Evolutionary conservation across 2,113 vertebrate genomes (phyloP).

Genomic region (Panthera uncia): DNA sequence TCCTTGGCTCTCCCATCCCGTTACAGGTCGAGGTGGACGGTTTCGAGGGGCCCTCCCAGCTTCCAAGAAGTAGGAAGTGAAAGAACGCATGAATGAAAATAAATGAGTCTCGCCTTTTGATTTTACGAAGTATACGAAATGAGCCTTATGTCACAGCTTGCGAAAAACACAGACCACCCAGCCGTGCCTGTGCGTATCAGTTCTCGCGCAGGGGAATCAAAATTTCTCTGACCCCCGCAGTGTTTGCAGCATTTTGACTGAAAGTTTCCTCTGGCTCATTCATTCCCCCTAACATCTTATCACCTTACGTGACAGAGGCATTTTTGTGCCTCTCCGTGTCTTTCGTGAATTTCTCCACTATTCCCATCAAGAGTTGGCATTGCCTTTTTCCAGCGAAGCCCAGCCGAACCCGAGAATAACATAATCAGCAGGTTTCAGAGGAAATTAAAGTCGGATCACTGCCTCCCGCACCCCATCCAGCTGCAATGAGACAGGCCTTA

Average conservation of each 20-base stretch:
- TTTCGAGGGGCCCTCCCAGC: not conserved
- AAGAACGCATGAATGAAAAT: not conserved
- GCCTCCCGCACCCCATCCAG: slow-evolving; percentile 71
- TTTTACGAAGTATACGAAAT: rapidly evolving
- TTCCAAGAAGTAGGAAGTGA: not conserved
- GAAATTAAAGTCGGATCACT: slow-evolving; percentile 80
- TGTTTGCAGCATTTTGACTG: slow-evolving; percentile 50
- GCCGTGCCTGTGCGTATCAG: slow-evolving; percentile 47
- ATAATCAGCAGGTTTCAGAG: slow-evolving; percentile 76
- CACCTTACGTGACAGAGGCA: slow-evolving; percentile 21
- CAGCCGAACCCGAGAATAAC: slow-evolving; percentile 64
- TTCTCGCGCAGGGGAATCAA: slow-evolving; percentile 58
- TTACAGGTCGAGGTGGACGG: not conserved
- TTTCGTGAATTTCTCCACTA: slow-evolving; percentile 57
- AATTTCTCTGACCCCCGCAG: slow-evolving; percentile 47
- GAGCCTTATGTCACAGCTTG: rapidly evolving
- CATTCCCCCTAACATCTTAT: slow-evolving; percentile 61
- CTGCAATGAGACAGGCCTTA: slow-evolving; percentile 77
- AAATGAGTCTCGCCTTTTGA: not conserved
- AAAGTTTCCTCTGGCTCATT: not conserved
- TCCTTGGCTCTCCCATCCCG: not conserved
- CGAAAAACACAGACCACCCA: slow-evolving; percentile 55
- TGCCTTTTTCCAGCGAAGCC: slow-evolving; percentile 60
- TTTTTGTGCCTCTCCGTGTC: slow-evolving; percentile 60
- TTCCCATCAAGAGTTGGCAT: slow-evolving; percentile 71